Evolutionary conservation across 2,113 vertebrate species (phyloP), one percentile per base, ranked within the genome.

Genomic region (Megaleporinus macrocephalus): DNA sequence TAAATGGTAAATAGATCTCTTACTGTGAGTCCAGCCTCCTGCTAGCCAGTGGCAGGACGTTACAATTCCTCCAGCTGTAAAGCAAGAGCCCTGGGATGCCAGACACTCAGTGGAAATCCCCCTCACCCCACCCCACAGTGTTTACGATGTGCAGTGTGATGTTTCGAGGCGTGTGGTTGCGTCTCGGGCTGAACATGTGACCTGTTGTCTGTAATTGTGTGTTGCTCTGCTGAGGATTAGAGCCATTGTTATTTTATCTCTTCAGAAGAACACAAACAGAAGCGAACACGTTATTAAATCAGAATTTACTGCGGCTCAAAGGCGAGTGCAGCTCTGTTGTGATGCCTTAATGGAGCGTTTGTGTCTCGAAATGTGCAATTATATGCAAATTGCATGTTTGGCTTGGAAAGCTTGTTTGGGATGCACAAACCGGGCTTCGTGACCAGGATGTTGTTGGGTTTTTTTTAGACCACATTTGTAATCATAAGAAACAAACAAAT

Each of bases 341-440:
- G 27, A n/a, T 26, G 29, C 27, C 59, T 0, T 55, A 73, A 81
- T 55, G 14, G 33, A 0, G 4, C 27, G 70, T 81, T 80, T 36
- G 49, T 20, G 26, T 55, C 71, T 22, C 20, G 49, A 74, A 20
- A 30, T 57, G 13, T n/a, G 36, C 14, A 65, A 53, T 51, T 66
- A 49, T 29, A 73, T 27, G 44, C 22, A 65, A 73, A 80, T 65
- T 36, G 27, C 49, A 41, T 33, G 57, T 80, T 59, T 73, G 51
- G 14, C 9, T 30, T 15, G 20, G 51, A 0, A 49, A 27, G 20
- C 24, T 55, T 61, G n/a, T 61, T 18, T 69, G 4, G 5, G 55
- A 26, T 69, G 41, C 14, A 78, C 33, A 55, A 55, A 44, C 13
- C 26, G 3, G 4, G 36, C 9, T 13, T 53, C 14, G 6, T 51